Evolutionary conservation across 2,797 vertebrate species (phyloP).

Genomic region (Rhinoraja longicauda): DNA sequence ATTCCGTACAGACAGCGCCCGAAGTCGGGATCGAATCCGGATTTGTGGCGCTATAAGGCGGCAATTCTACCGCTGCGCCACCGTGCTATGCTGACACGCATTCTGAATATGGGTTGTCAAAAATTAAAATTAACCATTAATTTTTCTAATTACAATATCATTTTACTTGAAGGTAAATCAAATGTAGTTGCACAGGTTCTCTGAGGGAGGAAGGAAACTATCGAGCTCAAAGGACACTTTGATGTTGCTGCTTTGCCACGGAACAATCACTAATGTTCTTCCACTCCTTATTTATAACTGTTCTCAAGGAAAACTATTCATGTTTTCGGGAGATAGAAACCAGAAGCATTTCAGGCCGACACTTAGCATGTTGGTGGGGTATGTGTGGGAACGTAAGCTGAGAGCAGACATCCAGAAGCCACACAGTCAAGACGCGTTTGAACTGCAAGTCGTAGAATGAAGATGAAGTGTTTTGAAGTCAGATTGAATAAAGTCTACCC

Average conservation of each 20-base stretch:
- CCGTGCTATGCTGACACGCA: background rate
- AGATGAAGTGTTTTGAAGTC: background rate
- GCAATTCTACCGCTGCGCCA: too few relatives aligned
- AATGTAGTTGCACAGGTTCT: background rate
- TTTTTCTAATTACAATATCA: background rate
- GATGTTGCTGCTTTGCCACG: background rate
- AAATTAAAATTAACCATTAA: background rate
- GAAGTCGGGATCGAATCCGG: too few relatives aligned
- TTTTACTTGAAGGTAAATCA: background rate
- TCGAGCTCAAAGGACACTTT: background rate
- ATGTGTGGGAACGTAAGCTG: slow-evolving; percentile 13
- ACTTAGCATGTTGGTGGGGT: background rate
- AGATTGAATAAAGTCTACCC: background rate
- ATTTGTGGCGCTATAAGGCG: too few relatives aligned
- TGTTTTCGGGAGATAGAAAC: background rate
- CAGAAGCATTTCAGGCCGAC: slow-evolving; percentile 4
- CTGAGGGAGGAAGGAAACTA: too few relatives aligned
- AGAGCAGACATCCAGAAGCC: background rate
- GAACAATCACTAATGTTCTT: background rate
- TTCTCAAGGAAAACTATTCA: slow-evolving; percentile 1
- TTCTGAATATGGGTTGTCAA: background rate
- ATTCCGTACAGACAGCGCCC: too few relatives aligned
- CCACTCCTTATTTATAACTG: background rate
- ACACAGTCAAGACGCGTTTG: background rate
- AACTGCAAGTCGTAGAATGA: background rate